Evolutionary conservation across 2,797 vertebrate species (phyloP), one percentile per base, ranked within the genome.

Genomic region (Artibeus jamaicensis): DNA sequence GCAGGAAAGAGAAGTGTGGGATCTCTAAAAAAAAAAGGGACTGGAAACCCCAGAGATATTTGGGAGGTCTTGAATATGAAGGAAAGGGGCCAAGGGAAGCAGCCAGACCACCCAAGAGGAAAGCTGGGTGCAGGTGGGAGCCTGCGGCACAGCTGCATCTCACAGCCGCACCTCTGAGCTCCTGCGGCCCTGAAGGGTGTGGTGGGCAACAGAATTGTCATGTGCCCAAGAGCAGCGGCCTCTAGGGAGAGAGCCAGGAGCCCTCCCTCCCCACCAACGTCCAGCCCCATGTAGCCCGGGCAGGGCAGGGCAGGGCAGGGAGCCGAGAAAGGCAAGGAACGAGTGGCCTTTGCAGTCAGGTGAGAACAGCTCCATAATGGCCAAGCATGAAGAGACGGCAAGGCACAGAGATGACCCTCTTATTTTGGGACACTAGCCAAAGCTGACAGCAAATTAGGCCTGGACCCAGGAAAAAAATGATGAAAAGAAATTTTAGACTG

Each of bases 161-260:
- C 42, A 18, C 42, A 46, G 29, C 32, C 0, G 2, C 57, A 46
- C 79, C 37, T 42, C 48, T 24, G 78, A 44, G 29, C 22, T 55
- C 29, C 57, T 34, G 11, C 16, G n/a, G 15, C 44, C 39, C 37
- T 48, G 6, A 39, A 22, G 59, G 44, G 42, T 0, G 0, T 29
- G 55, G 42, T 4, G 4, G n/a, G 37, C 24, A 6, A 34, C 57
- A 32, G 29, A 22, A 55, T 15, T 19, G 9, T n/a, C 50, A 3
- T 3, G 21, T 32, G 44, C 50, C 59, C 34, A 26, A 50, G 42
- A 53, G 37, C 37, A 21, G 9, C 6, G 55, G 24, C 19, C 26
- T 8, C 0, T 0, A 15, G 48, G 42, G 34, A 18, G 1, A 50
- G 21, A 6, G 18, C 26, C 32, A 68, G 74, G 24, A 39, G 29